phyloP scores from a whole-genome alignment of 2,797 vertebrate species.

The Channallabes apus region DNA sequence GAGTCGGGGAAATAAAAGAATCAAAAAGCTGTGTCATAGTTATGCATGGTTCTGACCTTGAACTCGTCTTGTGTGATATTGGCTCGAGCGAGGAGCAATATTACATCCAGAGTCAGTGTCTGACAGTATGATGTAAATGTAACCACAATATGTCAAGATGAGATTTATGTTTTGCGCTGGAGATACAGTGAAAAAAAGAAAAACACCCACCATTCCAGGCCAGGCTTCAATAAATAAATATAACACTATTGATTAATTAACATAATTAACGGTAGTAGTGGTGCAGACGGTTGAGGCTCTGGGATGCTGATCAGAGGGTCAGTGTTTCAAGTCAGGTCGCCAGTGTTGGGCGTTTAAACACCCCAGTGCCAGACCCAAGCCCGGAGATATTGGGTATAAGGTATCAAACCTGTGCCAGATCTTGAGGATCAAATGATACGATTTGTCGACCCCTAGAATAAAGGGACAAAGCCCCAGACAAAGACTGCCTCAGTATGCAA shows the following conservation, averaged over 20 bases:
- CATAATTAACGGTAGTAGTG: not conserved
- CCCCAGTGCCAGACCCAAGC: too few relatives aligned
- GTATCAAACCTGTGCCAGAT: too few relatives aligned
- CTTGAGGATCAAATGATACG: too few relatives aligned
- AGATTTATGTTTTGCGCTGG: not conserved
- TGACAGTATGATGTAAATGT: not conserved
- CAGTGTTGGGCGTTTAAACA: too few relatives aligned
- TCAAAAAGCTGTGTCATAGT: not conserved
- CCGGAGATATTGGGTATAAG: too few relatives aligned
- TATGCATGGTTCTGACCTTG: not conserved
- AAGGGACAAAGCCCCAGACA: too few relatives aligned
- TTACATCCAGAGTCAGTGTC: not conserved
- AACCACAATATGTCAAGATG: not conserved
- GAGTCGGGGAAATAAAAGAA: not conserved
- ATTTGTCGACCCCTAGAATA: too few relatives aligned
- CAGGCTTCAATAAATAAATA: not conserved
- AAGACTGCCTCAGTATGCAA: too few relatives aligned
- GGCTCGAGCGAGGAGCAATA: not conserved
- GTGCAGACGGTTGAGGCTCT: too few relatives aligned
- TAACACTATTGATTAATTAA: not conserved
- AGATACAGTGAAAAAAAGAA: not conserved
- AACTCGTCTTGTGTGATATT: slow-evolving; percentile 16
- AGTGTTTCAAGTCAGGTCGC: too few relatives aligned
- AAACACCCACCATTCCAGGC: not conserved
- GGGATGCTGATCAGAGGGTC: too few relatives aligned